Evolutionary conservation across 2,797 vertebrate species (phyloP).

Genomic region (Sebastes vulpes): DNA sequence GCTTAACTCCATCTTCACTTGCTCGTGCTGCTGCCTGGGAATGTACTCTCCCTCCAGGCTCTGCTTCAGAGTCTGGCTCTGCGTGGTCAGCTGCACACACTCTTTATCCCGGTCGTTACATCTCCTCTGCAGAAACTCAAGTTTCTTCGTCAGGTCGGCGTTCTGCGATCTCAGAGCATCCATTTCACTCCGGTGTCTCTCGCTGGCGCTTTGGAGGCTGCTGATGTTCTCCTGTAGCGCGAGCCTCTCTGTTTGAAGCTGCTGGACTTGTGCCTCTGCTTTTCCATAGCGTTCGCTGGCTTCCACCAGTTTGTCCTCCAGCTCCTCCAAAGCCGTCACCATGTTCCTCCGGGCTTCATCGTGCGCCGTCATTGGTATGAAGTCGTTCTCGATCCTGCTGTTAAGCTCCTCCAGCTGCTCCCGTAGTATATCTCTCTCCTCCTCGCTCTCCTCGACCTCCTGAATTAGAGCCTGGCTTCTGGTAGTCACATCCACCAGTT

Average conservation of each 20-base stretch:
- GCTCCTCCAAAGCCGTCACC: constrained; percentile 84
- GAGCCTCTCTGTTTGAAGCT: constrained; percentile 85
- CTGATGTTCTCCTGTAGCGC: constrained; percentile 82
- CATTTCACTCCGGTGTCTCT: constrained; percentile 84
- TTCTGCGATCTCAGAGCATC: constrained; percentile 80
- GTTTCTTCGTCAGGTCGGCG: constrained; percentile 80
- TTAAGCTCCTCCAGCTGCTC: constrained; percentile 89
- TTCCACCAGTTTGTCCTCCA: constrained; percentile 91
- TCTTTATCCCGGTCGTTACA: constrained; percentile 83
- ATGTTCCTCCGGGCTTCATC: constrained; percentile 89
- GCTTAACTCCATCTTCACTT: constrained; percentile 82
- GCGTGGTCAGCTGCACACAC: constrained; percentile 73
- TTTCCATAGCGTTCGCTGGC: constrained; percentile 85
- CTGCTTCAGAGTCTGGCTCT: constrained; percentile 84
- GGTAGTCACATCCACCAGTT: constrained; percentile 84
- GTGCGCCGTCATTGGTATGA: constrained; percentile 87
- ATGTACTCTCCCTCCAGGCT: constrained; percentile 87
- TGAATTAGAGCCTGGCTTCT: constrained; percentile 89
- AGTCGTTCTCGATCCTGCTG: constrained; percentile 88
- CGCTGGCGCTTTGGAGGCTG: constrained; percentile 76
- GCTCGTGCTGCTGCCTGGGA: constrained; percentile 84
- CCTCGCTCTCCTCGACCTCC: constrained; percentile 86
- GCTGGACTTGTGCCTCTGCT: constrained; percentile 88
- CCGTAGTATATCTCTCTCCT: constrained; percentile 86
- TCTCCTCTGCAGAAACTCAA: constrained; percentile 83